Conservation (phyloP, 2,113 vertebrate genomes). For the Sapayoa aenigma region DNA sequence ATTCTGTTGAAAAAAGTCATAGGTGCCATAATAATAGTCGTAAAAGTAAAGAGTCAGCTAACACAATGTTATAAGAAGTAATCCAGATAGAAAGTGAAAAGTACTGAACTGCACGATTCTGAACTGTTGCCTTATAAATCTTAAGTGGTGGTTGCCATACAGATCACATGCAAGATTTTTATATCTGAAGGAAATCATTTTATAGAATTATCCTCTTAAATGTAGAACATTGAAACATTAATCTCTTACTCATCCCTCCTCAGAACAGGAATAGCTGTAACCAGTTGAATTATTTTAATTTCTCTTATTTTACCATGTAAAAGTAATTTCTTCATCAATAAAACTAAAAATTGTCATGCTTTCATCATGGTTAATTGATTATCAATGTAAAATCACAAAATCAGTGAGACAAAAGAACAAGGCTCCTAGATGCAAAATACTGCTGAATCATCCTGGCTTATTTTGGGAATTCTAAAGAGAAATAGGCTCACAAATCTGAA, state of each 20-base stretch:
- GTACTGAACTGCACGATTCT: neutral
- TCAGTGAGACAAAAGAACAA: neutral
- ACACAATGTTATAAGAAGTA: too few species aligned
- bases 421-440: neutral
- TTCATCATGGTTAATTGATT: neutral
- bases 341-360: neutral
- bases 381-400: neutral
- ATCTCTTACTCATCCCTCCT: neutral
- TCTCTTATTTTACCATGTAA: neutral
- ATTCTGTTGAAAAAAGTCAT: neutral
- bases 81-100: too few species aligned
- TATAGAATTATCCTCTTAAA: neutral
- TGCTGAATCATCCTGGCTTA: neutral
- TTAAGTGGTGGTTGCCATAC: neutral
- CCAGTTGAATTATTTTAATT: neutral
- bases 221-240: neutral
- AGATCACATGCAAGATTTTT: neutral
- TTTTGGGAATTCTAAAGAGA: neutral
- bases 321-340: neutral
- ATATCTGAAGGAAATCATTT: neutral
- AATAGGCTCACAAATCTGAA: neutral
- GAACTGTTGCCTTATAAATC: neutral
- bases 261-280: neutral
- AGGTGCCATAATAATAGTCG: neutral
- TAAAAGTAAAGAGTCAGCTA: neutral